A percentile compares a stretch with the other conserved stretches of the same genome.
Conservation (phyloP, 2,797 vertebrate genomes). For the Coregonus ussuriensis region DNA sequence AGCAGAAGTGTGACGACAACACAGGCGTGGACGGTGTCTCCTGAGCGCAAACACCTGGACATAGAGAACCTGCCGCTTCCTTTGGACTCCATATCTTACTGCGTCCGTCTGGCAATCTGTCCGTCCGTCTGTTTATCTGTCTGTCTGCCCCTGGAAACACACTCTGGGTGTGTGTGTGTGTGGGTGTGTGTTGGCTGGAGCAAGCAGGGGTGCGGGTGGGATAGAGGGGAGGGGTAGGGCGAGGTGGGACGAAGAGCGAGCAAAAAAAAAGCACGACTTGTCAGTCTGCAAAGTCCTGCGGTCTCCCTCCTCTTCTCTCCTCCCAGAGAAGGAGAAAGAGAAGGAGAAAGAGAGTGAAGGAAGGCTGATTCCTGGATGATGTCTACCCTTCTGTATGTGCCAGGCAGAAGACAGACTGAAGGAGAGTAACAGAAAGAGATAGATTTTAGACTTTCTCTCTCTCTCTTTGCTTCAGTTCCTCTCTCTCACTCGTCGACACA, state of each 20-base stretch:
- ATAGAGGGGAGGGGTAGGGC: slow-evolving; percentile 22
- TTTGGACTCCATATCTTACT: slow-evolving; percentile 68
- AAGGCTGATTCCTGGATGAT: not conserved
- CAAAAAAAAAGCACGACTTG: slow-evolving; percentile 35
- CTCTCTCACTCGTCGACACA: slow-evolving; percentile 34
- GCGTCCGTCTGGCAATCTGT: slow-evolving; percentile 14
- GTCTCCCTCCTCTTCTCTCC: slow-evolving; percentile 57
- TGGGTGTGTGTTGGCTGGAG: slow-evolving; percentile 9
- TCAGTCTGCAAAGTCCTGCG: slow-evolving; percentile 57
- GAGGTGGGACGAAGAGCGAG: slow-evolving; percentile 55
- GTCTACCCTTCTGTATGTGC: not conserved
- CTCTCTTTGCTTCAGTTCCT: slow-evolving; percentile 30
- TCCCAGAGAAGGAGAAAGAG: slow-evolving; percentile 41
- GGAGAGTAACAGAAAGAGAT: slow-evolving; percentile 3
- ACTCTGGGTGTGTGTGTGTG: slow-evolving; percentile 25
- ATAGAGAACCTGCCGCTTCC: slow-evolving; percentile 42
- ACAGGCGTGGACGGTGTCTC: slow-evolving; percentile 69
- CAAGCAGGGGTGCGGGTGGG: slow-evolving; percentile 1
- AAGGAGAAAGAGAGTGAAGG: slow-evolving; percentile 1
- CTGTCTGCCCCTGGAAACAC: not conserved
- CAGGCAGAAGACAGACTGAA: slow-evolving; percentile 26
- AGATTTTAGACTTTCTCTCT: slow-evolving; percentile 6
- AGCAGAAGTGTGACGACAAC: slow-evolving; percentile 71
- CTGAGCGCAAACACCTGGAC: slow-evolving; percentile 63
- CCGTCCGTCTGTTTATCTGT: slow-evolving; percentile 9